Conservation (phyloP, 2,888 invertebrate species). For the Leptura quadrifasciata region DNA sequence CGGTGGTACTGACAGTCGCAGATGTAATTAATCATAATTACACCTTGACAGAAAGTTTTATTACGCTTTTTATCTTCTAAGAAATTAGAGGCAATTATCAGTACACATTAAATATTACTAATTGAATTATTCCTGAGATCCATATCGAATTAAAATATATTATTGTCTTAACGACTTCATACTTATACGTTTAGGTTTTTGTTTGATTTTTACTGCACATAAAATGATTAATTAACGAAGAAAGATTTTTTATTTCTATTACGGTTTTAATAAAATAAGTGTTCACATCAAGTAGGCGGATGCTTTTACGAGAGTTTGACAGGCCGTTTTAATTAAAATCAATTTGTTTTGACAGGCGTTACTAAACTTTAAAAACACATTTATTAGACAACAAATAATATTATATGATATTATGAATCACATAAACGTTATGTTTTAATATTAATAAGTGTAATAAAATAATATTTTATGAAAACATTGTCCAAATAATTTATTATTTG, state of each 20-base stretch:
- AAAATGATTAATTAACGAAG: slow-evolving; percentile 16
- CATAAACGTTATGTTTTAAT: not conserved
- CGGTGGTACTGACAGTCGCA: too few relatives aligned
- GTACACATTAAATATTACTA: slow-evolving; percentile 16
- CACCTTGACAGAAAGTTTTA: slow-evolving; percentile 11
- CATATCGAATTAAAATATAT: slow-evolving; percentile 14
- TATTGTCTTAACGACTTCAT: slow-evolving; percentile 20
- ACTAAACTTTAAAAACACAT: slow-evolving; percentile 29
- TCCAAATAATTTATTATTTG: too few relatives aligned
- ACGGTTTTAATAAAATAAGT: slow-evolving; percentile 16
- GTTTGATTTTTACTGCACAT: not conserved
- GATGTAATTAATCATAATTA: slow-evolving; percentile 12
- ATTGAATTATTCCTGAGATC: slow-evolving; percentile 21
- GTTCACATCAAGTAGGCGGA: slow-evolving; percentile 30
- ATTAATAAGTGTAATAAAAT: not conserved
- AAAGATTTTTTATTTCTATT: slow-evolving; percentile 27
- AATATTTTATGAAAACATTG: not conserved
- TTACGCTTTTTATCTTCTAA: slow-evolving; percentile 5
- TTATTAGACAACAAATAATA: slow-evolving; percentile 23
- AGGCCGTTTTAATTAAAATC: slow-evolving; percentile 25
- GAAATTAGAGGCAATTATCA: slow-evolving; percentile 24
- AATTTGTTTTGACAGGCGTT: slow-evolving; percentile 32
- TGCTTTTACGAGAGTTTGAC: slow-evolving; percentile 20
- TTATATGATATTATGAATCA: not conserved
- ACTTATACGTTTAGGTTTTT: slow-evolving; percentile 7